phyloP scores from a whole-genome alignment of 2,113 vertebrate genomes.

The Rafetus swinhoei region DNA sequence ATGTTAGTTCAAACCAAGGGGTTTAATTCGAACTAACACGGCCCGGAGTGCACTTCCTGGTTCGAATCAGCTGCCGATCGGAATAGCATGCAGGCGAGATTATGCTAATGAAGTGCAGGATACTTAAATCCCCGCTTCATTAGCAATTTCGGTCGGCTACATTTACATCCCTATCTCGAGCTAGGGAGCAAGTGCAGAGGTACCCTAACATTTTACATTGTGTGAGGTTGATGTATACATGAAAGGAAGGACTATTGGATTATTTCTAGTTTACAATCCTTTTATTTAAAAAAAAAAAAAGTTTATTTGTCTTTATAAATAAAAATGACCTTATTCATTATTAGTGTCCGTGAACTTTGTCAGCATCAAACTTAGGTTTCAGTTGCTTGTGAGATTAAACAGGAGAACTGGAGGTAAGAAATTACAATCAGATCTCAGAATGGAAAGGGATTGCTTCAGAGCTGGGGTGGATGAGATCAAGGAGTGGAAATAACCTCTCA shows the following conservation, averaged over 20 bases:
- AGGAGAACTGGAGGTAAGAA: neutral
- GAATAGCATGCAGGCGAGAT: no score
- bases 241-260: neutral
- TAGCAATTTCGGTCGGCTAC: no score
- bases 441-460: neutral
- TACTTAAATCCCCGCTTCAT: no score
- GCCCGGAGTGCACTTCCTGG: no score
- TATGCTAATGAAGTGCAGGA: no score
- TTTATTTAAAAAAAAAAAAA: neutral
- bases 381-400: neutral
- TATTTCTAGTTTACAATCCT: neutral
- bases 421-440: neutral
- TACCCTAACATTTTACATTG: neutral
- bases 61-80: no score
- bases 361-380: neutral
- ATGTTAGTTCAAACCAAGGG: no score
- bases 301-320: neutral
- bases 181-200: no score
- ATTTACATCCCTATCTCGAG: no score
- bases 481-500: neutral
- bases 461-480: neutral
- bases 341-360: neutral
- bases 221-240: neutral
- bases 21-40: no score
- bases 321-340: neutral